A percentile compares a stretch with the other conserved stretches of the same genome.
These are phyloP conservation scores for Gadopsis marmoratus DNA, from an alignment of 2,797 vertebrate species.

Conservation along the genomic window DNA sequence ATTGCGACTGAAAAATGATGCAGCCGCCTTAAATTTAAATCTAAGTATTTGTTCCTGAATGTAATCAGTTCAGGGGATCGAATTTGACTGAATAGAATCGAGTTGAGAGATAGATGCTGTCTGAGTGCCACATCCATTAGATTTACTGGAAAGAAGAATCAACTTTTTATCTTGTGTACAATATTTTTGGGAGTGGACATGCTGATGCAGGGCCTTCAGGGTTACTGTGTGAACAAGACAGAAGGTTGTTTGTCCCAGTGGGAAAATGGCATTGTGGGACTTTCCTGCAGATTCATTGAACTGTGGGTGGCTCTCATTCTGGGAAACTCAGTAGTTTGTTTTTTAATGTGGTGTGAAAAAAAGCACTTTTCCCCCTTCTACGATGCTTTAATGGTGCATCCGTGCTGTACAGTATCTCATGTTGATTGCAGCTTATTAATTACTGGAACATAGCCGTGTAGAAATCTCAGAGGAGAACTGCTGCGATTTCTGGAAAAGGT, in stretches of 20 bases:
- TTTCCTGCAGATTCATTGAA: conserved; percentile 66
- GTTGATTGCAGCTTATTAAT: conserved; percentile 24
- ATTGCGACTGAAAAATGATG: conserved; percentile 30
- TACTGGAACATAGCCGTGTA: not conserved
- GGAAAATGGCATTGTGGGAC: conserved; percentile 64
- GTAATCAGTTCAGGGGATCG: conserved; percentile 23
- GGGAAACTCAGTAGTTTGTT: conserved; percentile 56
- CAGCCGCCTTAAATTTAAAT: conserved; percentile 2
- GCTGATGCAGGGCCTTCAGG: conserved; percentile 50
- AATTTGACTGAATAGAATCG: conserved; percentile 31
- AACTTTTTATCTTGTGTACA: conserved; percentile 20
- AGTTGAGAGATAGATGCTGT: conserved; percentile 25
- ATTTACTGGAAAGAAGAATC: conserved; percentile 62
- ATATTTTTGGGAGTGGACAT: conserved; percentile 36
- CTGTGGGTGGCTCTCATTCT: conserved; percentile 72
- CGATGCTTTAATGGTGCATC: not conserved
- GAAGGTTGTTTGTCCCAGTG: conserved; percentile 68
- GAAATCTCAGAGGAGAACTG: conserved; percentile 22
- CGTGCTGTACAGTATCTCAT: conserved; percentile 21
- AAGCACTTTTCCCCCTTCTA: conserved; percentile 31
- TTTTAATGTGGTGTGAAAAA: conserved; percentile 51
- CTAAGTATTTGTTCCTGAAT: conserved; percentile 41
- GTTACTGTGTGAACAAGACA: conserved; percentile 57
- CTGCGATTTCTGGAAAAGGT: conserved; percentile 49
- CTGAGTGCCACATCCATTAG: conserved; percentile 37